Evolutionary conservation across 2,113 vertebrate genomes (phyloP).

Genomic region (Aix galericulata): DNA sequence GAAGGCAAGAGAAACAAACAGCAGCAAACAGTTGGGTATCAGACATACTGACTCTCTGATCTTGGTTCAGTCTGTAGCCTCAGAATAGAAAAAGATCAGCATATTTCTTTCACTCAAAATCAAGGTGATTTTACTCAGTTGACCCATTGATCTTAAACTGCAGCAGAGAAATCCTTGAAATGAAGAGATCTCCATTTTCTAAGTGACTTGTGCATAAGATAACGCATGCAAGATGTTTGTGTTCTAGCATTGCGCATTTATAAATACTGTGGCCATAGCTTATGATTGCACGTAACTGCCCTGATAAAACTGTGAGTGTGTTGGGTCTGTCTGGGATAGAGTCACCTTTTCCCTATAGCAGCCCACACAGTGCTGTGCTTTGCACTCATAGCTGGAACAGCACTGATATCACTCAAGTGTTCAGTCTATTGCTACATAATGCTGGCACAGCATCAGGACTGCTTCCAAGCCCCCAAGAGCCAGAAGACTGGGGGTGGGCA

Average conservation of each 20-base stretch:
- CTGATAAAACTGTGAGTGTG: neutral
- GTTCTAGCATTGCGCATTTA: neutral
- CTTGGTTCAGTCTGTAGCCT: neutral
- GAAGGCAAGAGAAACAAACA: neutral
- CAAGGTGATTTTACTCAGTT: neutral
- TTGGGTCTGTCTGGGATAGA: too few relatives aligned
- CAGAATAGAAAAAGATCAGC: neutral
- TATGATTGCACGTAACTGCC: neutral
- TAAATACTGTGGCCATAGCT: neutral
- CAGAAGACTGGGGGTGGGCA: too few relatives aligned
- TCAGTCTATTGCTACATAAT: too few relatives aligned
- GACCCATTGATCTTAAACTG: neutral
- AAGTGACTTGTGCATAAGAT: neutral
- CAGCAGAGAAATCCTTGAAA: neutral
- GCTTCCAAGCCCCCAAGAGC: too few relatives aligned
- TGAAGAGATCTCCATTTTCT: neutral
- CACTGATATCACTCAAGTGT: too few relatives aligned
- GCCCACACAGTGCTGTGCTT: too few relatives aligned
- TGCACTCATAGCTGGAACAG: too few relatives aligned
- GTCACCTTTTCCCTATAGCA: too few relatives aligned
- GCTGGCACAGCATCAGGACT: too few relatives aligned
- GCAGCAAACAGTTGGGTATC: neutral
- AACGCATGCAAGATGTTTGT: neutral
- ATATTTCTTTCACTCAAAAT: neutral
- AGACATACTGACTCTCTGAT: neutral